A percentile compares a stretch with the other conserved stretches of the same genome.
Conservation (phyloP, 2,797 vertebrate genomes). For the Gastrophryne carolinensis region DNA sequence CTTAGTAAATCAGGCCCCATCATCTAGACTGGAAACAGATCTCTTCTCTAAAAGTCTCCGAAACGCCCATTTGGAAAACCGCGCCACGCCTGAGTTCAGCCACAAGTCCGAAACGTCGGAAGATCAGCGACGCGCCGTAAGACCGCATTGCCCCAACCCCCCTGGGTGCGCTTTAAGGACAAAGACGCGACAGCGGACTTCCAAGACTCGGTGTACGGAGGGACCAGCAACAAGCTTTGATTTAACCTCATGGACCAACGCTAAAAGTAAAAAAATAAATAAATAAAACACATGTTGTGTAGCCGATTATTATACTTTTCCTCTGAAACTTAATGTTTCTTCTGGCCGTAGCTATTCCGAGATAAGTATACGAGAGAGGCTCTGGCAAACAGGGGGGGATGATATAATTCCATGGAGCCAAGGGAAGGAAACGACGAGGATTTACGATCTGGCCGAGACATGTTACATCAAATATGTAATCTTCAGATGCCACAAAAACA, state of each 20-base stretch:
- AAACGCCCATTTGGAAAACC: not conserved
- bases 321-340: not conserved
- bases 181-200: not conserved
- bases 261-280: not conserved
- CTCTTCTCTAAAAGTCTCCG: not conserved
- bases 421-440: not conserved
- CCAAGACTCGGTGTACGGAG: not conserved
- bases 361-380: not conserved
- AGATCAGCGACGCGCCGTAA: not conserved
- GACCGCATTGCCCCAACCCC: constrained; percentile 21
- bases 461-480: not conserved
- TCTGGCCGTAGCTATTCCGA: not conserved
- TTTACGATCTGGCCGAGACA: not conserved
- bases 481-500: not conserved
- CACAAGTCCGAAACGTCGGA: not conserved
- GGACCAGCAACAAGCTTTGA: not conserved
- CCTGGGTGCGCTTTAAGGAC: not conserved
- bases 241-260: not conserved
- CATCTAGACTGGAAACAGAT: not conserved
- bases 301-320: not conserved
- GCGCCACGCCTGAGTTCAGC: not conserved
- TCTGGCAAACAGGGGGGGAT: not conserved
- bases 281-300: not conserved
- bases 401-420: not conserved
- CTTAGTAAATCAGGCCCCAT: no score